phyloP scores from a whole-genome alignment of 2,113 vertebrate species.

The Nestor notabilis region DNA sequence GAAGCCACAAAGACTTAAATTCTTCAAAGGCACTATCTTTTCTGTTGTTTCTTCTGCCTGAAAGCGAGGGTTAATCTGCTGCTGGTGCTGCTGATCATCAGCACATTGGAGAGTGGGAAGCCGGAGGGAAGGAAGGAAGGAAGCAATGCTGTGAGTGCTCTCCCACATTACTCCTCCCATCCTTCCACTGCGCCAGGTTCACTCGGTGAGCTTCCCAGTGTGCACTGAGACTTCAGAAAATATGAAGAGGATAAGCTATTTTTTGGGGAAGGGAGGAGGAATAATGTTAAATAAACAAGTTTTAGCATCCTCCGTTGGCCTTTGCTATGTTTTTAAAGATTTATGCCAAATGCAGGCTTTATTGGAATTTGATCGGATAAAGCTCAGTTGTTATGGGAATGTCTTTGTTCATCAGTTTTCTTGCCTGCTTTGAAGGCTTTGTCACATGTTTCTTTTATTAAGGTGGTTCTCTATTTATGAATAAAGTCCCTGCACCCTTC shows the following conservation, averaged over 20 bases:
- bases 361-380: slow-evolving; percentile 72
- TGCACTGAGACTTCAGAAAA: background rate
- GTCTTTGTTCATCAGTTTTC: slow-evolving; percentile 57
- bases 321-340: slow-evolving; percentile 69
- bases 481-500: slow-evolving; percentile 38
- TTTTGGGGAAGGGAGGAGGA: background rate
- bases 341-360: slow-evolving; percentile 71
- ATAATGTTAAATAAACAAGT: slow-evolving; percentile 60
- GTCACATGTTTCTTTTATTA: slow-evolving; percentile 71
- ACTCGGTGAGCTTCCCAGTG: fast-evolving
- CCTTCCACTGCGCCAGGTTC: fast-evolving
- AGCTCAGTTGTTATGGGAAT: slow-evolving; percentile 60
- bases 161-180: fast-evolving
- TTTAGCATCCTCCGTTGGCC: slow-evolving; percentile 49
- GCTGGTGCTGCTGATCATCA: background rate
- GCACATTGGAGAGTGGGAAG: background rate
- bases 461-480: slow-evolving; percentile 65
- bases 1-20: background rate
- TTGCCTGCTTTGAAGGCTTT: slow-evolving; percentile 49
- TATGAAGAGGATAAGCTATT: slow-evolving; percentile 41
- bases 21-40: background rate
- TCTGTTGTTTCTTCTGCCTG: background rate
- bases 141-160: fast-evolving
- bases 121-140: background rate
- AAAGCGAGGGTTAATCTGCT: background rate